Conservation (phyloP, 2,888 invertebrate species). For the Himalopsyche anomala region DNA sequence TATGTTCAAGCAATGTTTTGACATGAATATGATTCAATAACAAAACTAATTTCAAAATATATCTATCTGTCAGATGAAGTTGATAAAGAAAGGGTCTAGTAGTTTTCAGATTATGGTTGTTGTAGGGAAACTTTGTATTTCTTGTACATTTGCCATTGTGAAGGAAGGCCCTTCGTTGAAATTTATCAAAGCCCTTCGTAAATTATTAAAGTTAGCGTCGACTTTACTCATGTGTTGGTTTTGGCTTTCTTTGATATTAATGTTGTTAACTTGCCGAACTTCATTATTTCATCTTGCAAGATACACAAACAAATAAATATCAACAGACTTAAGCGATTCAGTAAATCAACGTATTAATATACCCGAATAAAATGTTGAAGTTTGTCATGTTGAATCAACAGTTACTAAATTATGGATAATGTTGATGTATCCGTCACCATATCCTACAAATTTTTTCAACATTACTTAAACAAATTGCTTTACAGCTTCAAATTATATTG, state of each 20-base stretch:
- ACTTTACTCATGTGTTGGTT: conserved; percentile 61
- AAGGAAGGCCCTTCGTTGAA: conserved; percentile 51
- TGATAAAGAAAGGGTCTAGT: conserved; percentile 58
- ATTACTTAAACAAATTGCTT: no score
- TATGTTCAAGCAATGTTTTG: conserved; percentile 55
- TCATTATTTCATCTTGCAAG: conserved; percentile 54
- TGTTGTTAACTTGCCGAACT: conserved; percentile 59
- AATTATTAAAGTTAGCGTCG: conserved; percentile 63
- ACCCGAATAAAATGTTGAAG: not conserved
- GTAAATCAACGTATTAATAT: conserved; percentile 57
- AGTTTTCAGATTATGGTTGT: conserved; percentile 54
- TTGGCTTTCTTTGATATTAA: conserved; percentile 64
- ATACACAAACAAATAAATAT: conserved; percentile 58
- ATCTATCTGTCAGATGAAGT: conserved; percentile 56
- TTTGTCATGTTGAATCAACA: conserved; percentile 26
- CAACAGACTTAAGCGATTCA: conserved; percentile 57
- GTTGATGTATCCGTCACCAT: not conserved
- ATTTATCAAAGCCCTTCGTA: conserved; percentile 63
- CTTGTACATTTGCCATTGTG: conserved; percentile 55
- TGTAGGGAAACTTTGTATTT: conserved; percentile 53
- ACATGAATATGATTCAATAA: conserved; percentile 65
- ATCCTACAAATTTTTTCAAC: not conserved
- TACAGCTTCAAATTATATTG: no score
- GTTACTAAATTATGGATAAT: not conserved
- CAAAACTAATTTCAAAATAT: conserved; percentile 63